These are phyloP conservation scores for Conus canariensis DNA, from an alignment of 2,888 invertebrate species.

Conservation along the genomic window DNA sequence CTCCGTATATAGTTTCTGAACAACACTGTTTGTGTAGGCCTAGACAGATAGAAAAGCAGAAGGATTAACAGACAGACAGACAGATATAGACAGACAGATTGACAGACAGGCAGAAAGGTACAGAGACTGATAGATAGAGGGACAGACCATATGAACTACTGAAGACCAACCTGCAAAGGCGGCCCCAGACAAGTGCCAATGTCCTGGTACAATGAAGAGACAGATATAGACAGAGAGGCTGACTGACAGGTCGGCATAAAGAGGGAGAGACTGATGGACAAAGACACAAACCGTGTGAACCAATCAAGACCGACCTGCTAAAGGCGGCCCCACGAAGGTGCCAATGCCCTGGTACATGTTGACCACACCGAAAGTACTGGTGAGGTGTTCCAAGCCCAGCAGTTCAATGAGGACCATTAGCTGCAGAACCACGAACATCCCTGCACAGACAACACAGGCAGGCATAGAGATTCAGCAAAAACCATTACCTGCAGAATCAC, in stretches of 20 bases:
- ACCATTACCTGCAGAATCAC: too few relatives aligned
- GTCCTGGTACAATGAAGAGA: background rate
- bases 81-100: too few relatives aligned
- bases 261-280: background rate
- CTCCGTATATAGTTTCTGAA: too few relatives aligned
- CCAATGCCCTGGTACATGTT: conserved; percentile 97
- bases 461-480: too few relatives aligned
- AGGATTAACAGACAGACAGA: too few relatives aligned
- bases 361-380: conserved; percentile 97
- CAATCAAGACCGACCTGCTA: conserved; percentile 84
- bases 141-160: too few relatives aligned
- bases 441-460: background rate
- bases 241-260: background rate
- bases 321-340: conserved; percentile 89
- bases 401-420: conserved; percentile 94
- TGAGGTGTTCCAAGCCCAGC: conserved; percentile 95
- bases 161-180: too few relatives aligned
- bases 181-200: too few relatives aligned
- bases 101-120: too few relatives aligned
- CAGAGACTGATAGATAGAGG: too few relatives aligned
- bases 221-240: background rate
- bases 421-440: background rate
- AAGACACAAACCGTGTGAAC: background rate
- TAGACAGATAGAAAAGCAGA: too few relatives aligned
- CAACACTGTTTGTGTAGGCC: too few relatives aligned